These are phyloP conservation scores for Limanda limanda DNA, from an alignment of 2,113 vertebrate species.

Conservation along the genomic window DNA sequence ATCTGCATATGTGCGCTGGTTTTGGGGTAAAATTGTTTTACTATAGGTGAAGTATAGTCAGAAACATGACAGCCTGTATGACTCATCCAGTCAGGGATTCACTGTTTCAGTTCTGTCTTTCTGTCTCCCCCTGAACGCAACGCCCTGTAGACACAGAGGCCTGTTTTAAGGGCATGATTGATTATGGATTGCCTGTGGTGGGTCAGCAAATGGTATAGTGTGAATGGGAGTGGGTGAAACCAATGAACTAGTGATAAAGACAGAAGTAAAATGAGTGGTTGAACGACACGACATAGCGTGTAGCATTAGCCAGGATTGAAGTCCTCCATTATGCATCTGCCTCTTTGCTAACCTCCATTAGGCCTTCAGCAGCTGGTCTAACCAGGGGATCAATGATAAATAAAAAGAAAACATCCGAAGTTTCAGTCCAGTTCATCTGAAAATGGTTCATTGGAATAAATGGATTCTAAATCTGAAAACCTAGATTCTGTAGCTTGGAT, in stretches of 20 bases:
- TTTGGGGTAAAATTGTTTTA: neutral
- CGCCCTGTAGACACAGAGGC: neutral
- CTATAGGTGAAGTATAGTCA: slow-evolving; percentile 26
- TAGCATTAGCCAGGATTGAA: slow-evolving; percentile 1
- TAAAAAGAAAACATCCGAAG: neutral
- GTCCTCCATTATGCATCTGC: slow-evolving; percentile 23
- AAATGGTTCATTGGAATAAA: neutral
- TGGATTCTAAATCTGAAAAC: neutral
- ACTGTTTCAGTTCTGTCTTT: slow-evolving; percentile 6
- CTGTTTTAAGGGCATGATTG: slow-evolving; percentile 40
- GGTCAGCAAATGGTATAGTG: slow-evolving; percentile 30
- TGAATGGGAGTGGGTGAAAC: slow-evolving; percentile 7
- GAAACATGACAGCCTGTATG: slow-evolving; percentile 17
- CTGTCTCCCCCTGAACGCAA: neutral
- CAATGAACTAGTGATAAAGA: slow-evolving; percentile 14
- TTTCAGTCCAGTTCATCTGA: neutral
- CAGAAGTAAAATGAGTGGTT: neutral
- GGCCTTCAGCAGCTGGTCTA: neutral
- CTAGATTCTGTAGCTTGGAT: neutral
- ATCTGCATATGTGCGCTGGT: too few species aligned
- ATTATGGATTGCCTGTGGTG: slow-evolving; percentile 35
- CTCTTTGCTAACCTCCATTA: slow-evolving; percentile 12
- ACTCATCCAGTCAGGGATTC: slow-evolving; percentile 22
- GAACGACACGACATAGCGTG: neutral
- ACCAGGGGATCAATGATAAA: neutral